Evolutionary conservation across 2,797 vertebrate species (phyloP), one percentile per base, ranked within the genome.

Genomic region (Taeniopygia guttata): DNA sequence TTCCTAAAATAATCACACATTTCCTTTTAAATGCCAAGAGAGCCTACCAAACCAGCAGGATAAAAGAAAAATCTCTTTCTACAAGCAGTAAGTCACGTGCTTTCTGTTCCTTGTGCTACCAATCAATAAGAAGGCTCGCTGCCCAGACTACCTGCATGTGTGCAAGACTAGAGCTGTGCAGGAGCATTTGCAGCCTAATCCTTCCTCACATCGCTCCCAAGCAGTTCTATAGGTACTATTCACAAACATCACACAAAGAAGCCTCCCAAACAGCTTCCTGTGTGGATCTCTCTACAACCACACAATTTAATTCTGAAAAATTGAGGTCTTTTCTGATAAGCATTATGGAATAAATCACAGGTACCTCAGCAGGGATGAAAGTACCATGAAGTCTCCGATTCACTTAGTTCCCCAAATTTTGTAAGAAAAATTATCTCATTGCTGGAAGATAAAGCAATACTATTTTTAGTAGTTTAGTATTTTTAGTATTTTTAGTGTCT

Each of bases 21-120:
- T 70, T 79, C 34, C 45, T 91, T 92, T 83, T 43, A 89, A 94
- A 83, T 54, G 42, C 72, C 4, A 1, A 63, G 32, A 63, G 29
- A 54, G n/a, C 8, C 13, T 10, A 87, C 29, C 21, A 83, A 91
- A 73, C 21, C 49, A 74, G 22, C 1, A 87, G 9, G 30, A 60
- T 72, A 32, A 68, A 83, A 89, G 20, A 73, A 59, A 8, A 68
- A 70, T 11, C 16, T 91, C 34, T 29, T 80, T 73, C n/a, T 38
- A 56, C 0, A 1, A 83, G 45, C 60, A 74, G 15, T 34, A 89
- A 54, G 55, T 26, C 45, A 56, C 0, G 0, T 2, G 4, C 19
- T 48, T 45, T 16, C 58, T 67, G 40, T 68, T 58, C 18, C 25
- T 43, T 40, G 34, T 30, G 62, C 42, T 51, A 51, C 30, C 5